These are phyloP conservation scores for Chaenocephalus aceratus DNA, from an alignment of 2,113 vertebrate genomes.

Conservation along the genomic window DNA sequence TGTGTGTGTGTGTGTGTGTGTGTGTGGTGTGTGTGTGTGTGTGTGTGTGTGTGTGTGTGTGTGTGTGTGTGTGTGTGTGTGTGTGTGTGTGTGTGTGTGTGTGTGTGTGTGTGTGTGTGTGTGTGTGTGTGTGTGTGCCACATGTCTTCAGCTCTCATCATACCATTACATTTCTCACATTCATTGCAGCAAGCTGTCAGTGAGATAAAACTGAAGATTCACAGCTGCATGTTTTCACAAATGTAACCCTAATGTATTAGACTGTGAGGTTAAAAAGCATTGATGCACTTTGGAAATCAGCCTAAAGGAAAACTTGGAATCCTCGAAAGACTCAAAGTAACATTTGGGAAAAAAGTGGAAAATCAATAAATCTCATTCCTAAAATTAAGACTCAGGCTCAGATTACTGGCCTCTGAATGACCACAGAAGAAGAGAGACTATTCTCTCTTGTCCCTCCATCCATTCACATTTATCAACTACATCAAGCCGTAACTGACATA, in stretches of 20 bases:
- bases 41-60: too few relatives aligned
- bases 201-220: background rate
- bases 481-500: background rate
- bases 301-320: background rate
- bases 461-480: background rate
- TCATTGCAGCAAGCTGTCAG: background rate
- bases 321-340: background rate
- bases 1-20: too few relatives aligned
- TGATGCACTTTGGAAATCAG: background rate
- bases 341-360: background rate
- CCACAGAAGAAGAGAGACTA: background rate
- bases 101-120: background rate
- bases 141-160: background rate
- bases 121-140: background rate
- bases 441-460: background rate
- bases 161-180: background rate
- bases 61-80: background rate
- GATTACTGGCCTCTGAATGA: slow-evolving; percentile 28
- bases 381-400: slow-evolving; percentile 21
- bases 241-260: background rate
- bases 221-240: background rate
- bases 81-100: background rate
- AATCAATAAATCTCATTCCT: slow-evolving; percentile 22
- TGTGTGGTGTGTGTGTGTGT: too few relatives aligned
- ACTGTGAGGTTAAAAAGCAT: background rate